Evolutionary conservation across 2,888 invertebrate genomes (phyloP), one percentile per base, ranked within the genome.

Genomic region (Melitaea athalia): DNA sequence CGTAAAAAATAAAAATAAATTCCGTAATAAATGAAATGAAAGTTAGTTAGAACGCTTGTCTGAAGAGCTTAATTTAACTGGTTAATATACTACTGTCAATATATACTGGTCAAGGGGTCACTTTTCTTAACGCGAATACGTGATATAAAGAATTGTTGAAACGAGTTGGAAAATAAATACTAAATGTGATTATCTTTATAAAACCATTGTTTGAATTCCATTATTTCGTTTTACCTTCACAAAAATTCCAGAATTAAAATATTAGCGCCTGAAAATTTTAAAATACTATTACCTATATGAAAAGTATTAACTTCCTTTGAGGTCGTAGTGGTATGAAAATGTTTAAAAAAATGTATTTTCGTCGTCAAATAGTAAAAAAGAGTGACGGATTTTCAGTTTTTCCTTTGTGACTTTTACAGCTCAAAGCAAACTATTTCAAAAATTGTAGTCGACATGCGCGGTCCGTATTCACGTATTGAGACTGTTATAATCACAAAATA

Each of bases 381-480:
- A 61, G 33, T 52, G 64, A 43, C 60, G 55, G 60, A 69, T 72
- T 72, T 70, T 67, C 61, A 64, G 61, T 59, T 66, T 59, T 66
- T 60, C 60, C 68, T 67, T 69, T 69, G 71, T 71, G 63, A 64
- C 63, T 67, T 69, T 65, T 71, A 64, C 63, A 63, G 67, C 72
- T 68, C 72, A 70, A 70, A 72, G 72, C 61, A 68, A 67, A 71
- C 69, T 68, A 67, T 57, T 61, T 68, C 60, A 68, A 66, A 63
- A 71, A 69, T 69, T 64, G 64, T 50, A 61, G 70, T 72, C 63
- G 63, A 68, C 59, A 63, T 64, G 17, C 59, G 63, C 15, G 53
- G 17, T 60, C 47, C 33, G 62, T 50, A 52, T 53, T 55, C 64
- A 59, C 42, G 42, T 31, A 59, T 24, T 24, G 33, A 12, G 31